Conservation (phyloP, 2,888 invertebrate genomes). For the Hypolimnas misippus region DNA sequence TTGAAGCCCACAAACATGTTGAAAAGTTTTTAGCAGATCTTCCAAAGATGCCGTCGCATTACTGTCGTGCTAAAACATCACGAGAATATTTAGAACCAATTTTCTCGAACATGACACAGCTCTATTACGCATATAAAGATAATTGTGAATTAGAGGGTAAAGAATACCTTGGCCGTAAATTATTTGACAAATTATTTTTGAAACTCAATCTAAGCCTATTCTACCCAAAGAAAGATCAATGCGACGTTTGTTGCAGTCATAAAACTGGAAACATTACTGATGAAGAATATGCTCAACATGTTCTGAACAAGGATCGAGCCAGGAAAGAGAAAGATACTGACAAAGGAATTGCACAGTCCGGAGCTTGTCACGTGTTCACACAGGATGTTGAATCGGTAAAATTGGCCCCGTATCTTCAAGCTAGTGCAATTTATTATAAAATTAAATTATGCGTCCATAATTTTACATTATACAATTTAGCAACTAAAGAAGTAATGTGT, state of each 20-base stretch:
- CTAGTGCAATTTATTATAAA: slow-evolving; percentile 48
- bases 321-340: slow-evolving; percentile 43
- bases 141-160: slow-evolving; percentile 16
- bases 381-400: slow-evolving; percentile 48
- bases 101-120: slow-evolving; percentile 14
- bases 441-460: slow-evolving; percentile 48
- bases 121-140: slow-evolving; percentile 10
- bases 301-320: slow-evolving; percentile 41
- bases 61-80: slow-evolving; percentile 13
- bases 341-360: too few species aligned
- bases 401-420: slow-evolving; percentile 45
- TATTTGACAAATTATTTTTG: slow-evolving; percentile 45
- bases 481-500: slow-evolving; percentile 36
- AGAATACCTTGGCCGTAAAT: background rate
- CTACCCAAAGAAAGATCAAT: slow-evolving; percentile 35
- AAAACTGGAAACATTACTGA: slow-evolving; percentile 46
- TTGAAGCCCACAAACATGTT: slow-evolving; percentile 40
- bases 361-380: slow-evolving; percentile 45
- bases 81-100: slow-evolving; percentile 44
- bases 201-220: slow-evolving; percentile 46
- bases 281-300: slow-evolving; percentile 36
- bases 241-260: slow-evolving; percentile 27
- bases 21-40: slow-evolving; percentile 38
- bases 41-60: slow-evolving; percentile 45
- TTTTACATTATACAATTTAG: slow-evolving; percentile 44